These are phyloP conservation scores for Dicyrtoma fusca DNA, from an alignment of 2,888 invertebrate genomes.

Conservation along the genomic window DNA sequence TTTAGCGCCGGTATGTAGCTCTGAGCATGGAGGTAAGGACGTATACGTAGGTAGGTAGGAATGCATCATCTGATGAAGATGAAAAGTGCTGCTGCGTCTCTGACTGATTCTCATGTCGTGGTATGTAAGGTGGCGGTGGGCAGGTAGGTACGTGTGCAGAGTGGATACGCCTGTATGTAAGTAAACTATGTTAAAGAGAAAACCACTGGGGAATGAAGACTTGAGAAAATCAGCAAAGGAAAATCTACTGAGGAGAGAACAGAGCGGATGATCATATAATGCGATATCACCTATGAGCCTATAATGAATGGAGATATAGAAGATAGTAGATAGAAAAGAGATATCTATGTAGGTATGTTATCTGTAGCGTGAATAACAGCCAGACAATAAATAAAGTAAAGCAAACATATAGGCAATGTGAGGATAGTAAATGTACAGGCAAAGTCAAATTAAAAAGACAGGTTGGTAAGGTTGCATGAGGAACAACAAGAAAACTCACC, in stretches of 20 bases:
- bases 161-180: background rate
- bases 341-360: slow-evolving; percentile 10
- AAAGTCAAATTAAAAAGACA: slow-evolving; percentile 30
- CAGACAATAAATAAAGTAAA: slow-evolving; percentile 31
- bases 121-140: no score
- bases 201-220: background rate
- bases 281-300: background rate
- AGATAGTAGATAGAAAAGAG: no score
- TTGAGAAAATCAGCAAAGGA: background rate
- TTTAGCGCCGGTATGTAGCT: no score
- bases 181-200: slow-evolving; percentile 1
- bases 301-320: no score
- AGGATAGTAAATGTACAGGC: slow-evolving; percentile 1
- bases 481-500: slow-evolving; percentile 23
- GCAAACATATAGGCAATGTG: background rate
- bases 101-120: background rate
- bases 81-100: background rate
- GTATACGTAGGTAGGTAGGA: no score
- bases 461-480: slow-evolving; percentile 23
- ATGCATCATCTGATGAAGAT: no score
- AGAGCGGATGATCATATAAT: slow-evolving; percentile 8
- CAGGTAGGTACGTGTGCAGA: background rate
- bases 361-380: slow-evolving; percentile 29
- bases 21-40: no score
- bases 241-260: slow-evolving; percentile 5